phyloP scores from a whole-genome alignment of 2,113 vertebrate species.

The Toxotes chatareus region DNA sequence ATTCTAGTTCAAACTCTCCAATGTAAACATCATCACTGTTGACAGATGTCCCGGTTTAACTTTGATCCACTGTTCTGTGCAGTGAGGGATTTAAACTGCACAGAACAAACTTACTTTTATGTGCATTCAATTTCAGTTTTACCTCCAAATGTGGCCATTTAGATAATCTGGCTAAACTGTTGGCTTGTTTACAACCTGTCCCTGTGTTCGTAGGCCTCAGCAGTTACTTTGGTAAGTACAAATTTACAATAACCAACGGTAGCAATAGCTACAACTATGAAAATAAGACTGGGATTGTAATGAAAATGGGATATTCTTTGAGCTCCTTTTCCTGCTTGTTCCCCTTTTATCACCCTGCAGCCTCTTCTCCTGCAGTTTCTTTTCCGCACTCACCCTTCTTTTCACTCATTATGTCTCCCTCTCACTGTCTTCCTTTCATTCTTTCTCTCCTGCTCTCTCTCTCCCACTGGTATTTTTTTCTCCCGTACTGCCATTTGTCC shows the following conservation, averaged over 20 bases:
- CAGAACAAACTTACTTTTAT: no score
- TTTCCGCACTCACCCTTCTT: conserved; percentile 23
- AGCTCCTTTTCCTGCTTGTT: conserved; percentile 7
- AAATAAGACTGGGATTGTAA: conserved; percentile 6
- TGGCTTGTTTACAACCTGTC: background rate
- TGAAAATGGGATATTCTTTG: conserved; percentile 15
- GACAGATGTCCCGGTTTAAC: background rate
- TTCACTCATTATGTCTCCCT: conserved; percentile 16
- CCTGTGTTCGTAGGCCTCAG: conserved; percentile 10
- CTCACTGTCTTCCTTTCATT: background rate
- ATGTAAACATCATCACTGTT: background rate
- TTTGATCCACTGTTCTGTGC: background rate
- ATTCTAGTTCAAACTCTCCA: background rate
- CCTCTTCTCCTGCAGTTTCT: conserved; percentile 14
- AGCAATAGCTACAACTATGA: background rate
- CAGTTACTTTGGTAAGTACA: background rate
- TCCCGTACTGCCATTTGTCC: conserved; percentile 16
- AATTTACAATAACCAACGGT: background rate
- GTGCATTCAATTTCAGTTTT: conserved; percentile 21
- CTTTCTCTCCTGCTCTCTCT: background rate
- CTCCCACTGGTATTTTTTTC: conserved; percentile 35
- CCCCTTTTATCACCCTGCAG: background rate
- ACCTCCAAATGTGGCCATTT: background rate
- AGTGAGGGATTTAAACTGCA: background rate
- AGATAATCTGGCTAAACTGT: background rate